Evolutionary conservation across 1,140 invertebrate species (phyloP).

Genomic region (Aphelenchoides avenae): DNA sequence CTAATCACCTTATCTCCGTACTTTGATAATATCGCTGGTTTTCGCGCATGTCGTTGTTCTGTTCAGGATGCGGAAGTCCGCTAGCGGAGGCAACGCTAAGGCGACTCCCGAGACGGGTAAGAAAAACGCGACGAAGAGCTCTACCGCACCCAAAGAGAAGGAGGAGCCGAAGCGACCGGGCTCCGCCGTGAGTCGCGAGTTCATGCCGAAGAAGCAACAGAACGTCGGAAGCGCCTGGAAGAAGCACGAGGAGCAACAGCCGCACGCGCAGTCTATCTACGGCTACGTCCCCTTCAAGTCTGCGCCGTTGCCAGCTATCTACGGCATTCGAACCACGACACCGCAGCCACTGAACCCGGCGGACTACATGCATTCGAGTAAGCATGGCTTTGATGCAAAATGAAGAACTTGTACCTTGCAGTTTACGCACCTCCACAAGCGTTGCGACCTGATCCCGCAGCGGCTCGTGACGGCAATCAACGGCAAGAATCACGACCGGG

Average conservation of each 20-base stretch:
- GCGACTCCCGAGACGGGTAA: too few relatives aligned
- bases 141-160: too few relatives aligned
- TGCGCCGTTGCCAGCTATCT: constrained; percentile 9
- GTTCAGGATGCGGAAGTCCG: too few relatives aligned
- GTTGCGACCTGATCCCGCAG: constrained; percentile 14
- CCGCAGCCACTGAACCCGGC: constrained; percentile 3
- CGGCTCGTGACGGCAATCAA: constrained; percentile 1
- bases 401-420: not conserved
- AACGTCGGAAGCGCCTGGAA: constrained; percentile 29
- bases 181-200: constrained; percentile 31
- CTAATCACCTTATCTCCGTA: too few relatives aligned
- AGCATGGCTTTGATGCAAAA: not conserved
- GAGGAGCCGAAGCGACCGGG: constrained; percentile 22
- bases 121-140: too few relatives aligned
- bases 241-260: constrained; percentile 8
- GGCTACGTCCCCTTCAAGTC: constrained; percentile 37
- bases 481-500: constrained; percentile 19
- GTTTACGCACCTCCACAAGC: constrained; percentile 34
- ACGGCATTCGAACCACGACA: constrained; percentile 14
- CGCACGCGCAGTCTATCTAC: constrained; percentile 22
- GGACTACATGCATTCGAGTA: constrained; percentile 26
- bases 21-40: too few relatives aligned
- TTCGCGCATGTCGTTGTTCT: too few relatives aligned
- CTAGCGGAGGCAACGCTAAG: too few relatives aligned
- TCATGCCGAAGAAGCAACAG: constrained; percentile 30